These are phyloP conservation scores for Phenacoccus solenopsis DNA, from an alignment of 1,140 invertebrate species.

Conservation along the genomic window DNA sequence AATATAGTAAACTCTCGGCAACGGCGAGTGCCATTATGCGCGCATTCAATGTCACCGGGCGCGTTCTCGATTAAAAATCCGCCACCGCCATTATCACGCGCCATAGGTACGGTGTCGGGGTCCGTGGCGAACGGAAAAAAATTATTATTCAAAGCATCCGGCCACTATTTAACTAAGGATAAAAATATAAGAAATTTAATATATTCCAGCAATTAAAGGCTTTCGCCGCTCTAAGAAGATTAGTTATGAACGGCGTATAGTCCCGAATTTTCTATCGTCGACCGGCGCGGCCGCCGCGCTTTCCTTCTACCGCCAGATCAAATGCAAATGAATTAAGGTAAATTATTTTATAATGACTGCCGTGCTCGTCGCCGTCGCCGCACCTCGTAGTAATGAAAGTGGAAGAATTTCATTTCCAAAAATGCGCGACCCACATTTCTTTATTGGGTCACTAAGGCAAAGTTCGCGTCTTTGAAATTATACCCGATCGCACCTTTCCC, in stretches of 20 bases:
- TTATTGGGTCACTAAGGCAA: not conserved
- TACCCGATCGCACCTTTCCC: not conserved
- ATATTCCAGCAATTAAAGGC: not conserved
- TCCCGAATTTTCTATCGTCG: not conserved
- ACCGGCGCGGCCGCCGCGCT: no score
- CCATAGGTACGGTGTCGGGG: no score
- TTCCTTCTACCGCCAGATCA: not conserved
- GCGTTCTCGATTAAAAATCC: no score
- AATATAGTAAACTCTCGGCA: no score
- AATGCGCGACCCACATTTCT: constrained; percentile 1
- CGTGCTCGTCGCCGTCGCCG: not conserved
- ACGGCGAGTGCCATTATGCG: no score
- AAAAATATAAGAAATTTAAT: not conserved
- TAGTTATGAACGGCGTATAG: not conserved
- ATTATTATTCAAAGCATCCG: no score
- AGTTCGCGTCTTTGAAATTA: constrained; percentile 1
- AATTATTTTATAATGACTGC: not conserved
- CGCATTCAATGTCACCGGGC: no score
- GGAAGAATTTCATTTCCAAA: constrained; percentile 2
- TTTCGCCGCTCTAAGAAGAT: not conserved
- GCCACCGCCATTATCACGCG: no score
- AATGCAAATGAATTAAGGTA: not conserved
- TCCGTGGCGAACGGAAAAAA: no score
- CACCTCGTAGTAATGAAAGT: not conserved
- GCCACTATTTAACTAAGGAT: not conserved